Conservation (phyloP, 1,140 invertebrate species). For the Parasteatoda tepidariorum region DNA sequence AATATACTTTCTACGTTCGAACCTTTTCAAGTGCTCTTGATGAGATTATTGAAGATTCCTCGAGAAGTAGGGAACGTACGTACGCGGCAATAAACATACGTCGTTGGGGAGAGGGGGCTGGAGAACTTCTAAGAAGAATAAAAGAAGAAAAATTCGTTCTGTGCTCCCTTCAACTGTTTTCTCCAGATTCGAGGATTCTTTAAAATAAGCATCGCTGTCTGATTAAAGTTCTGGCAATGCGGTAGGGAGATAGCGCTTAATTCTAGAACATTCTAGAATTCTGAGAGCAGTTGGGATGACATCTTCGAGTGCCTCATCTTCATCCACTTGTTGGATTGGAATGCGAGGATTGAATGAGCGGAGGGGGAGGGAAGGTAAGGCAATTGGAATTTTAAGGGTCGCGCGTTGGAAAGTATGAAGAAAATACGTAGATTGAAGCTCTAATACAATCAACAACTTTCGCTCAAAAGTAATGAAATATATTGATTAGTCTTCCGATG, state of each 20-base stretch:
- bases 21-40: not conserved
- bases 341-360: not conserved
- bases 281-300: not conserved
- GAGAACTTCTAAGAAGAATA: not conserved
- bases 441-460: not conserved
- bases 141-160: not conserved
- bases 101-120: not conserved
- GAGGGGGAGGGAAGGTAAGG: not conserved
- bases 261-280: not conserved
- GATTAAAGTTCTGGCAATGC: not conserved
- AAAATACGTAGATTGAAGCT: not conserved
- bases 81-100: not conserved
- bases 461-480: not conserved
- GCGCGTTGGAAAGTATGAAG: not conserved
- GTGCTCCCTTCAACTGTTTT: not conserved
- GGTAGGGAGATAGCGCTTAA: not conserved
- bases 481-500: too few species aligned
- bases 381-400: not conserved
- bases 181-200: not conserved
- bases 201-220: not conserved
- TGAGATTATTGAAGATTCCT: not conserved
- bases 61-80: not conserved
- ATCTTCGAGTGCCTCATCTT: not conserved
- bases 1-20: not conserved
- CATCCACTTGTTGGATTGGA: conserved; percentile 3